Evolutionary conservation across 2,113 vertebrate species (phyloP).

Genomic region (Struthio camelus): DNA sequence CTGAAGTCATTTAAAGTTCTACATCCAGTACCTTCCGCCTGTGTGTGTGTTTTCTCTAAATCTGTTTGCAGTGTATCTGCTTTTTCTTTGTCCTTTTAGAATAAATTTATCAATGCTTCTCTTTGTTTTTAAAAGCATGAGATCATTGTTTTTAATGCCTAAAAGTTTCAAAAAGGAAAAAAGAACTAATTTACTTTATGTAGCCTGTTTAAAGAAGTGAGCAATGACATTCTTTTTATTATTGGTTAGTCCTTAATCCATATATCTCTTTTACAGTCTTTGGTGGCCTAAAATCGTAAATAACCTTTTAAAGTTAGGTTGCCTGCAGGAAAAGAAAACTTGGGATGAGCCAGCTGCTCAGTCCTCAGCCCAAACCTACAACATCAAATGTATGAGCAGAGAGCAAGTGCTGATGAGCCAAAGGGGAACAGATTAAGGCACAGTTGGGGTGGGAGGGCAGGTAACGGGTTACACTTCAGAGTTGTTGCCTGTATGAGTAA

Average conservation of each 20-base stretch:
- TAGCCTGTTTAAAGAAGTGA: constrained; percentile 22
- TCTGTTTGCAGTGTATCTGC: neutral
- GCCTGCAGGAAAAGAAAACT: neutral
- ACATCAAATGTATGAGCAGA: neutral
- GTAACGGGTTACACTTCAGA: neutral
- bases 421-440: neutral
- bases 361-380: neutral
- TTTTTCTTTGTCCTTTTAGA: constrained; percentile 7
- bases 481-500: neutral
- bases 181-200: neutral
- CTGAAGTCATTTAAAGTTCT: neutral
- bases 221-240: neutral
- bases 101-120: constrained; percentile 4
- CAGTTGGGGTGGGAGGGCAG: neutral
- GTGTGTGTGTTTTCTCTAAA: constrained; percentile 11
- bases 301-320: neutral
- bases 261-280: neutral
- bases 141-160: constrained; percentile 33
- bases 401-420: neutral
- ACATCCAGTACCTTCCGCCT: neutral
- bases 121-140: constrained; percentile 35
- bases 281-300: constrained; percentile 1
- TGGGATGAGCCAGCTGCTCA: neutral
- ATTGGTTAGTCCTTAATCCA: neutral
- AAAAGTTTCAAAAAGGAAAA: neutral